These are phyloP conservation scores for Phylloscopus whistleri DNA, from an alignment of 2,113 vertebrate genomes.

Conservation along the genomic window DNA sequence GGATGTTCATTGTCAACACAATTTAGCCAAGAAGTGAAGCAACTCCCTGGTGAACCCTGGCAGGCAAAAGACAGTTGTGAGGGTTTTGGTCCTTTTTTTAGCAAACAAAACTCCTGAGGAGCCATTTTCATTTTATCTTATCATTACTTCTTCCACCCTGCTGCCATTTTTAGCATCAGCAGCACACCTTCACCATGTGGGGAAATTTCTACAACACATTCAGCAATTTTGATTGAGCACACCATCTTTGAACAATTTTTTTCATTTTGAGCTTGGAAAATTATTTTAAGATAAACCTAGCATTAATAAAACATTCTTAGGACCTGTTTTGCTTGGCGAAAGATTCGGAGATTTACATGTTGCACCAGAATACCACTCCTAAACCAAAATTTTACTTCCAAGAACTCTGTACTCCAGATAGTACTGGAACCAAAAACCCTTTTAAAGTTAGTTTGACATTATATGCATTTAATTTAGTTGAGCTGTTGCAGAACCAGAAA, in stretches of 20 bases:
- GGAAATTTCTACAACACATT: neutral
- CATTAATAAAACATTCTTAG: neutral
- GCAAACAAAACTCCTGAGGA: neutral
- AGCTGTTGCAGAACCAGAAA: neutral
- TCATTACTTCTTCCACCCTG: neutral
- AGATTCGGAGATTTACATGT: neutral
- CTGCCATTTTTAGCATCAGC: neutral
- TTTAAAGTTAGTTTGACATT: neutral
- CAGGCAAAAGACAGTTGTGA: neutral
- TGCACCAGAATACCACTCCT: neutral
- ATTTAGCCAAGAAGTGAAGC: neutral
- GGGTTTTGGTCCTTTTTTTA: neutral
- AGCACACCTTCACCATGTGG: neutral
- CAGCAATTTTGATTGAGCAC: neutral
- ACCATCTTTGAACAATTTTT: neutral
- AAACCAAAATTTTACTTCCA: neutral
- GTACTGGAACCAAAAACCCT: neutral
- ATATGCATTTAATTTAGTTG: neutral
- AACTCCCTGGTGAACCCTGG: neutral
- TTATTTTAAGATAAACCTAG: neutral
- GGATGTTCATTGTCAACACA: neutral
- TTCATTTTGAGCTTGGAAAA: neutral
- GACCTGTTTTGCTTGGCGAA: neutral
- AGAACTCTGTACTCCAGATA: neutral
- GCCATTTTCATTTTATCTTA: neutral